Base-by-base conservation (phyloP, 2,113 vertebrate species). In the Oreochromis tanganicae region DNA sequence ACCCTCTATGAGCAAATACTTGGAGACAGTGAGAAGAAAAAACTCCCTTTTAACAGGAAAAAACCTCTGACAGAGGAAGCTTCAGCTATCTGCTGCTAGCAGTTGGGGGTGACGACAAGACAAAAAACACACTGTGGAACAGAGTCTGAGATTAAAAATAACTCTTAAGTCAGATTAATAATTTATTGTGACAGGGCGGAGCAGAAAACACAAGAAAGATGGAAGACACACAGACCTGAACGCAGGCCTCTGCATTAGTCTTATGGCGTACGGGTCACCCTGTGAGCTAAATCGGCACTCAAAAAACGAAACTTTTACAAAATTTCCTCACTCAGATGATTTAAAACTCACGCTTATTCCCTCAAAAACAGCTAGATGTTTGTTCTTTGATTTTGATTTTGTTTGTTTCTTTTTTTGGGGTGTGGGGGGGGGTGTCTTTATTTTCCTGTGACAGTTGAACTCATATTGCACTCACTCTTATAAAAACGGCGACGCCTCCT, bases 391-490 rank as follows among this genome's bases (percentile, higher is more conserved):
- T 73, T 27, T 27, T 73, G 3, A 73, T 4, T 73, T 46, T 0
- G n/a, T 2, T 24, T 0, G 19, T n/a, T 66, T n/a, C 16, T 19
- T 63, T 71, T 71, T 24, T 71, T 43, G 3, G 24, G 24, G 3
- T 3, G 24, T 24, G 24, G 27, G 27, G 27, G 27, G 27, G 24
- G 24, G 24, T 21, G 19, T 66, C 34, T 27, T 27, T 17, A 1
- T 73, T 43, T 73, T 73, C 68, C 41, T 73, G 43, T 75, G 24
- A 17, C 0, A 1, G 8, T 12, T 75, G 16, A 48, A 36, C 1
- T 71, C 21, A 46, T 75, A 41, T 29, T 29, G 1, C 9, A 75
- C 41, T 4, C 13, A 6, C 14, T 29, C 41, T 46, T 46, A 27
- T 73, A 2, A 66, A 0, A 78, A 50, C n/a, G 52, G 52, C 5